Base-by-base conservation (phyloP, 2,113 vertebrate species). In the Peucedramus taeniatus region DNA sequence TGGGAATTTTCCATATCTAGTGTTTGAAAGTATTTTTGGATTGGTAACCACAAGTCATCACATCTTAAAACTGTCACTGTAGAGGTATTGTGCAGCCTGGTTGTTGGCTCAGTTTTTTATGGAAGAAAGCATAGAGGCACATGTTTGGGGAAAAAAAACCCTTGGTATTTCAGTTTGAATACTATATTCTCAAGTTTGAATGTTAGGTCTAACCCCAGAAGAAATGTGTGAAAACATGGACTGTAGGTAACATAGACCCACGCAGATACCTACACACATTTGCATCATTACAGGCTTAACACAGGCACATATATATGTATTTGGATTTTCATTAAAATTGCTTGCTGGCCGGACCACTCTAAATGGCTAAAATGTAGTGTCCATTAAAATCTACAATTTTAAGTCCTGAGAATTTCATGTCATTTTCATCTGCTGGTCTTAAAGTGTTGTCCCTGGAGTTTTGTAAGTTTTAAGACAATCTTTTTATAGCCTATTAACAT, bases 251-350 rank as follows among this genome's bases (percentile, higher is more conserved):
- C 57, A 61, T 0, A 76, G 40, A 60, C 8, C 13, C 35, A 50
- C 5, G 12, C 11, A 89, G 24, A 23, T 61, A 49, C 44, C 15
- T 39, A n/a, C 61, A 56, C 6, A 19, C 24, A 35, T 51, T n/a
- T 68, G 5, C 19, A 5, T 63, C 11, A 20, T 78, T 80, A 30
- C 24, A 24, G 39, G 54, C 42, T 60, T 87, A 50, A 44, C 35
- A 66, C 6, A 37, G 50, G 10, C 45, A 59, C 12, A 9, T 18
- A 22, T 0, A 0, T 10, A 31, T 7, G 13, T 13, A 49, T 30
- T 28, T 84, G 33, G 63, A 53, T 60, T 85, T 75, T 56, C 27
- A 44, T 71, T 66, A 39, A 54, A 74, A 71, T 31, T 26, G 1
- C 21, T 66, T 39, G 3, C 37, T 87, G 49, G 23, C 15, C 68